These are phyloP conservation scores for Odocoileus hemionus DNA, from an alignment of 2,113 vertebrate genomes.

Conservation along the genomic window DNA sequence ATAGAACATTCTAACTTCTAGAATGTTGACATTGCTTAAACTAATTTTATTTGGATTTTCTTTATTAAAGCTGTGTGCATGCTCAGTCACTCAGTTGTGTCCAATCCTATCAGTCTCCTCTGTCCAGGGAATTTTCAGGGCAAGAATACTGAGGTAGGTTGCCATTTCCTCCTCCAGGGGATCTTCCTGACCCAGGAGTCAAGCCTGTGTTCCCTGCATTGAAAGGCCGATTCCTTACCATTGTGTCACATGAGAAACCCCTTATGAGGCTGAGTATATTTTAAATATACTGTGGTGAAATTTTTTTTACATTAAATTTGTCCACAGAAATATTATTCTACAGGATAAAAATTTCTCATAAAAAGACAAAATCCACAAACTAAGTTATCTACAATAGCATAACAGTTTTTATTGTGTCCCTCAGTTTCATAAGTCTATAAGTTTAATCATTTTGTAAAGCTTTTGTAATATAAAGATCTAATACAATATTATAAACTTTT, in stretches of 20 bases:
- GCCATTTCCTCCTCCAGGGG: not conserved
- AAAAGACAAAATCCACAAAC: not conserved
- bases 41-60: not conserved
- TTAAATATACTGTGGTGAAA: not conserved
- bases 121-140: fast-evolving
- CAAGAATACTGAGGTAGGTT: not conserved
- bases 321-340: not conserved
- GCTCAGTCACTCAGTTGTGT: not conserved
- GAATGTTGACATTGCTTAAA: not conserved
- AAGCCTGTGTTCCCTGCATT: not conserved
- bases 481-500: not conserved
- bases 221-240: not conserved
- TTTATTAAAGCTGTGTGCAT: not conserved
- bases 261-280: not conserved
- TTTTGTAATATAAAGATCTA: not conserved
- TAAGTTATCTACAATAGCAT: not conserved
- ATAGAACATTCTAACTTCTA: not conserved
- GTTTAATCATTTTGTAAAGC: not conserved
- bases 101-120: not conserved
- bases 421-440: not conserved
- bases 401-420: not conserved
- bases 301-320: not conserved
- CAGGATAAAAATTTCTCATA: not conserved
- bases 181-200: not conserved
- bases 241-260: not conserved